Evolutionary conservation across 2,888 invertebrate species (phyloP).

Genomic region (Megastigmus dorsalis): DNA sequence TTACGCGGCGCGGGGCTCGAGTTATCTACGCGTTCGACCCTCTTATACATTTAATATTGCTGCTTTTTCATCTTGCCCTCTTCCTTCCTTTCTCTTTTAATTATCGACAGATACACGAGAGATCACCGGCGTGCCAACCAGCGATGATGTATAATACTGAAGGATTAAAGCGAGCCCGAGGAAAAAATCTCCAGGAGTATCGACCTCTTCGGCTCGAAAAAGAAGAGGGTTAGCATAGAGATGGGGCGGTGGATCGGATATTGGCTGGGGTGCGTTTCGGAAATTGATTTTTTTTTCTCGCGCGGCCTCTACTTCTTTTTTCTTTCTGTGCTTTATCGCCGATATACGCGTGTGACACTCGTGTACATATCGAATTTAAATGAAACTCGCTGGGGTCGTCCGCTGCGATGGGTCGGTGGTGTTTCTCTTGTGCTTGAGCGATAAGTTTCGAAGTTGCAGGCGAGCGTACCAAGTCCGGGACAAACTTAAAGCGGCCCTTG

Average conservation of each 20-base stretch:
- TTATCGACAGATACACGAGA: slow-evolving; percentile 7
- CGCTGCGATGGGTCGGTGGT: not conserved
- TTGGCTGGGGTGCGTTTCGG: slow-evolving; percentile 33
- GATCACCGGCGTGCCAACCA: too few species aligned
- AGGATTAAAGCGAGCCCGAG: not conserved
- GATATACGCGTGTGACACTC: not conserved
- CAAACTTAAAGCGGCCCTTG: slow-evolving; percentile 24
- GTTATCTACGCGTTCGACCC: too few species aligned
- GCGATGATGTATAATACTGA: too few species aligned
- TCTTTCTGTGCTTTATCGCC: not conserved
- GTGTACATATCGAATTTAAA: slow-evolving; percentile 16
- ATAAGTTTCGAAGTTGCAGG: slow-evolving; percentile 29
- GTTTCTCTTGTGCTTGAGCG: slow-evolving; percentile 1
- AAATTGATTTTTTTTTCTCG: slow-evolving; percentile 40
- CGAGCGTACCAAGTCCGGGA: too few species aligned
- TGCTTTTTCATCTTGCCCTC: not conserved
- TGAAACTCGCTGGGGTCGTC: slow-evolving; percentile 8
- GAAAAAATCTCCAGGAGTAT: not conserved
- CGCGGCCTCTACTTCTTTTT: not conserved
- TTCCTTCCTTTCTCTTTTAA: slow-evolving; percentile 4
- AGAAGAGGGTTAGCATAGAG: too few species aligned
- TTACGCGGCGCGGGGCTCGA: not conserved
- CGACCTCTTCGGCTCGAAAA: too few species aligned
- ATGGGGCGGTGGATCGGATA: slow-evolving; percentile 24
- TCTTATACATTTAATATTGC: too few species aligned